Base-by-base conservation (phyloP, 1,140 invertebrate species). In the Achroia grisella region DNA sequence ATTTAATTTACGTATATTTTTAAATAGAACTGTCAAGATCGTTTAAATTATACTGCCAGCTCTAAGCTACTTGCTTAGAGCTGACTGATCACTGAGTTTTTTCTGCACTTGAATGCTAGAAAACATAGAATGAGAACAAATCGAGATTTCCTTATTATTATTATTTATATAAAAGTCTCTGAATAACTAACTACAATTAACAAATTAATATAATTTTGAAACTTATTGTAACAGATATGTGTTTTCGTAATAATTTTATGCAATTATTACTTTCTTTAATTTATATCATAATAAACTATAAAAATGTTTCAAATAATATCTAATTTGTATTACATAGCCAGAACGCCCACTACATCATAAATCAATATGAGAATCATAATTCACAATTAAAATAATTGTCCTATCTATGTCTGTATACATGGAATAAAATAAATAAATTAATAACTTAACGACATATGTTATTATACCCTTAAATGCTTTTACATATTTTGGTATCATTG, bases 191-290 rank as follows among this genome's bases (percentile, higher is more conserved):
- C 14, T 23, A 39, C n/a, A 48, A 44, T 44, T 29, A 50, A 58
- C 47, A 57, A 23, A 23, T 23, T 23, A 23, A 3, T 49, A 56
- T 62, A 52, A 63, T 48, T 56, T 58, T 60, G 49, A 49, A 74
- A 73, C 67, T 73, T 79, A 79, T 69, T 70, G 44, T 76, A 76
- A 75, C 56, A 71, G 71, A 80, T 80, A 80, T 64, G 60, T 69
- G 62, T 77, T 62, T 64, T 30, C 27, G 39, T 43, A 45, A 42
- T 52, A 44, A 48, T 45, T 31, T 32, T 48, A 41, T 12, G 41
- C 23, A 30, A 50, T 54, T 37, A 40, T 35, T 41, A 54, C 45
- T 35, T 52, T 36, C 35, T 48, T 39, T 43, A 44, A 31, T 44
- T 39, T 39, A 36, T 46, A 41, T 39, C 23, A 49, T 40, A 15